Base-by-base conservation (phyloP, 2,113 vertebrate species). In the Cyanoramphus novaezelandiae region DNA sequence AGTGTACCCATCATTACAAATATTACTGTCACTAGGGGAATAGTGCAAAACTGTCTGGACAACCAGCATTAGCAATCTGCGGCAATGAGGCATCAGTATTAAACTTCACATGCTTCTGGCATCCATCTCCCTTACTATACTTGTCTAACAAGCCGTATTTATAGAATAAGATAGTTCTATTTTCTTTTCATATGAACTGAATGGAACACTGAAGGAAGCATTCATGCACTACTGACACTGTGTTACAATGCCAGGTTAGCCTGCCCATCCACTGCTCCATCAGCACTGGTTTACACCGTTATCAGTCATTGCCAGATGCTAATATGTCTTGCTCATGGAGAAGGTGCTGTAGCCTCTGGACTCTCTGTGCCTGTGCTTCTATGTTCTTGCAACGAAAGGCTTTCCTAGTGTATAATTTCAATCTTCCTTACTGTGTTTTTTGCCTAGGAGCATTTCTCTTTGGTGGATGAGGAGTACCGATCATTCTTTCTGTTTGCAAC, bases 221-320 rank as follows among this genome's bases (percentile, higher is more conserved):
- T 39, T 35, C 17, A 2, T 2, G 17, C 43, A 13, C 19, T 49
- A 25, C 10, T 6, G 17, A 3, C 6, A 9, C 5, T 0, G 1
- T 14, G 23, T 28, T 69, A 8, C 2, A 15, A 11, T 4, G 25
- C 12, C 41, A 21, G 47, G 47, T 19, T 24, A 69, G 13, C 39
- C 33, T 28, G 39, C 31, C 11, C 55, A 4, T 19, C 33, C 14
- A 3, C 68, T 39, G 33, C 39, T 52, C 52, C 11, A 44, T n/a
- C 28, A 14, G 17, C 49, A 27, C 24, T 25, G 2, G 41, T 28
- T 50, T 23, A 12, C 29, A 2, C 11, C 4, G 10, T 21, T 8
- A 1, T 15, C 2, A 5, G 31, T 49, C n/a, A 5, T 12, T 12
- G 20, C 4, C 29, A 33, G 47, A 27, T 16, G 17, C 6, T 14